Evolutionary conservation across 2,888 invertebrate genomes (phyloP).

Genomic region (Nomada ruficornis): DNA sequence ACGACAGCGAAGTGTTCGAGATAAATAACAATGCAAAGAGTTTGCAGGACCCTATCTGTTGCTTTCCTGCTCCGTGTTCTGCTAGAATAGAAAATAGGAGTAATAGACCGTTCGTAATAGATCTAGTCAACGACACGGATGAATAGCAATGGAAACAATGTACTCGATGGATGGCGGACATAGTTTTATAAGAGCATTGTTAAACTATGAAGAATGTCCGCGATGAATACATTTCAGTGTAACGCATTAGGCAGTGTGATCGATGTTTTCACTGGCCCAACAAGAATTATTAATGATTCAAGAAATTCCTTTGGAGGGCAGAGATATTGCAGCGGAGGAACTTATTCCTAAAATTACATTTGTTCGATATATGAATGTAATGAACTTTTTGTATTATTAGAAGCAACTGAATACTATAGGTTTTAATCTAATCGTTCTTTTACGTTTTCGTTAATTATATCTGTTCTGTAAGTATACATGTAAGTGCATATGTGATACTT

Average conservation of each 20-base stretch:
- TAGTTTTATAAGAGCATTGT: not conserved
- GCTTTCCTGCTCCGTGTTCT: constrained; percentile 11
- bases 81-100: constrained; percentile 23
- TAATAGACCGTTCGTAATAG: constrained; percentile 41
- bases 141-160: constrained; percentile 31
- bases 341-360: too few species aligned
- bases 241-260: not conserved
- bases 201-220: not conserved
- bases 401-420: too few species aligned
- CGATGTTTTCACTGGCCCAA: too few species aligned
- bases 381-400: too few species aligned
- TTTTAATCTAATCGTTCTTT: too few species aligned
- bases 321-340: too few species aligned
- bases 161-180: not conserved
- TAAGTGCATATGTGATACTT: too few species aligned
- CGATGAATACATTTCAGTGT: not conserved
- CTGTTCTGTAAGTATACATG: too few species aligned
- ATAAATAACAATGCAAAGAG: constrained; percentile 44
- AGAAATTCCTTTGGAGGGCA: too few species aligned
- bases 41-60: not conserved
- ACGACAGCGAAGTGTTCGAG: constrained; percentile 28
- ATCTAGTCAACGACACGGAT: constrained; percentile 51
- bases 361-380: too few species aligned
- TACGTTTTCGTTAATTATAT: too few species aligned
- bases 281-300: too few species aligned